Evolutionary conservation across 2,113 vertebrate genomes (phyloP).

Genomic region (Hypanus sabinus): DNA sequence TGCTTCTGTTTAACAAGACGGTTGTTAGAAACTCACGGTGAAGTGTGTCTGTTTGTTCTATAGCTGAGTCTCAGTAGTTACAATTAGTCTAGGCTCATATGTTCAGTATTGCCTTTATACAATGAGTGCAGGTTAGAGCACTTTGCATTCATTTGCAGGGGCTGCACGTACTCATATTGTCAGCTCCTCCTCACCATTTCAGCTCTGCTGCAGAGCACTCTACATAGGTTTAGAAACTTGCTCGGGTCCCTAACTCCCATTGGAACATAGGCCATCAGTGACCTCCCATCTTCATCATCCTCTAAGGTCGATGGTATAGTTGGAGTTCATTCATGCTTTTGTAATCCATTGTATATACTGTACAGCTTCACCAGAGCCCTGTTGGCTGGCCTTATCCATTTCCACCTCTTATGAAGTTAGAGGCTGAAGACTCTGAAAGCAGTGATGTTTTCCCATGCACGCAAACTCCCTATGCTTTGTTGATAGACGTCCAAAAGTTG

Average conservation of each 20-base stretch:
- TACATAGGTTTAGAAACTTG: not conserved
- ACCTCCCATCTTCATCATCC: too few relatives aligned
- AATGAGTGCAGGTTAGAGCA: not conserved
- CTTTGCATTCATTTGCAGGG: not conserved
- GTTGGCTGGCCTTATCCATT: too few relatives aligned
- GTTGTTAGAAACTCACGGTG: not conserved
- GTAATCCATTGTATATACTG: too few relatives aligned
- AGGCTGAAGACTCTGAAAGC: not conserved
- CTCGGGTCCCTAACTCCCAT: too few relatives aligned
- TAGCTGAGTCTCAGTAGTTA: not conserved
- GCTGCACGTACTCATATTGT: not conserved
- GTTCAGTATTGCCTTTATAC: not conserved
- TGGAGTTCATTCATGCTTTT: too few relatives aligned
- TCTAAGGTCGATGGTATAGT: too few relatives aligned
- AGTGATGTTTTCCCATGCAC: not conserved
- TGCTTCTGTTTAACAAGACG: not conserved
- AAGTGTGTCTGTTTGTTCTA: conserved; percentile 2
- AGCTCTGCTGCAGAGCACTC: not conserved
- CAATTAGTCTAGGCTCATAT: not conserved
- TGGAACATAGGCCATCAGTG: too few relatives aligned
- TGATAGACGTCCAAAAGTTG: not conserved
- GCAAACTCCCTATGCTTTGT: not conserved
- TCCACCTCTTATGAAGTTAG: too few relatives aligned
- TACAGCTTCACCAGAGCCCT: too few relatives aligned
- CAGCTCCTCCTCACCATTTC: not conserved